Base-by-base conservation (phyloP, 92 coral and sea anemone species). In the Phenganax subtilis region DNA sequence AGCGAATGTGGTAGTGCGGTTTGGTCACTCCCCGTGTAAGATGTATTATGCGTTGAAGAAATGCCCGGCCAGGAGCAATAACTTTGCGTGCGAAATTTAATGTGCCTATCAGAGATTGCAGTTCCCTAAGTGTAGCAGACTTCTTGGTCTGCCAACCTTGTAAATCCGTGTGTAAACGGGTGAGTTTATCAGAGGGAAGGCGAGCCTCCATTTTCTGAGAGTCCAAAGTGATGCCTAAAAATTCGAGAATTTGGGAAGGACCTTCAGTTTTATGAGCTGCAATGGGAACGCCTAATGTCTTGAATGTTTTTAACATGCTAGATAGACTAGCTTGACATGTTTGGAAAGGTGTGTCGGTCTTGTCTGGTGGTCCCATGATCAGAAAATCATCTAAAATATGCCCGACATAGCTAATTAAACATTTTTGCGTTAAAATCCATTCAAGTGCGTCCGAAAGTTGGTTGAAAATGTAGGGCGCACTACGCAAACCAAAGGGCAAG, bases 331-430 rank as follows among this genome's bases (percentile, higher is more conserved):
- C 30, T 28, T 55, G 77, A 56, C 88, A 80, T 29, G 84, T 51
- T 44, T 67, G 76, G 37, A 84, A 82, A 29, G 57, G 58, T 10
- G 85, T 80, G 57, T 29, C 55, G 72, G 78, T 58, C 54, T 55
- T 14, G 58, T 47, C 78, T 15, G 85, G 55, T 54, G 88, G 86
- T 67, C 84, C 88, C 15, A 81, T 81, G 54, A 88, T 81, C 12
- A 88, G 81, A 65, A 85, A 88, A 71, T 88, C 90, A 66, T 87
- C 90, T 78, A 88, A 69, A 37, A 82, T 87, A 71, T 84, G 89
- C 72, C 82, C 67, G 10, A 71, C 90, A 52, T 68, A 76, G 54
- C 80, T 16, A 17, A 87, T 83, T 7, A 3, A 52, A 64, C 81
- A 81, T 17, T 81, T 81, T 57, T 80, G n/a, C 20, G 51, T 72